Evolutionary conservation across 2,113 vertebrate species (phyloP), one percentile per base, ranked within the genome.

Genomic region (Geococcyx californianus): DNA sequence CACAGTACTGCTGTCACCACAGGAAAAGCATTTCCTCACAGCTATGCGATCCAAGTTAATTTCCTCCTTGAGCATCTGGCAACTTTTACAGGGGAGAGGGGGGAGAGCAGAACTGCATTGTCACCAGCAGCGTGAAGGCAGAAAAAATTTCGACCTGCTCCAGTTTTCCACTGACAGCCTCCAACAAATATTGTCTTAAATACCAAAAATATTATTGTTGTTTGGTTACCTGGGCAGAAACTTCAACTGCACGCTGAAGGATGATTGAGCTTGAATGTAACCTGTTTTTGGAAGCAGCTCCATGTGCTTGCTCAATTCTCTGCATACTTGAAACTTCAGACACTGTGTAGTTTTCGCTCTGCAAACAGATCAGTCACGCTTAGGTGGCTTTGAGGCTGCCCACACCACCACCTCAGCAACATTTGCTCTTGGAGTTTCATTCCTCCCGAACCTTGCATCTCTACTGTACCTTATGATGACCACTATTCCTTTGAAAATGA

Each of bases 171-270:
- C 36, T 10, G 44, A 6, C 14, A 90, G 38, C 26, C n/a, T 77
- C 69, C 55, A 33, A 10, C 29, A 72, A 44, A 26, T 12, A 33
- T 3, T 4, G 26, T 9, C 59, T 29, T 45, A 73, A 66, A 51
- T 13, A 47, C 24, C 6, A 26, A 6, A 16, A 55, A 45, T 40
- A 55, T 25, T n/a, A 11, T 29, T 7, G 33, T 10, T 38, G n/a
- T 19, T 20, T 6, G 18, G 34, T 97, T 97, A 99, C 99, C 99
- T 99, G 16, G 99, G 99, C 93, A 98, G 97, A 96, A 99, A 99
- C 97, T 98, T 99, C 91, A 99, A 95, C 33, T 98, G 99, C 36
- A 98, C 98, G 0, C 96, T 98, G 91, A 98, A 99, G 86, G 97
- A 98, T 1, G 99, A 98, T 29, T 96, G 97, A 20, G 99, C 97